Base-by-base conservation (phyloP, 2,797 vertebrate species). In the Microcaecilia unicolor region DNA sequence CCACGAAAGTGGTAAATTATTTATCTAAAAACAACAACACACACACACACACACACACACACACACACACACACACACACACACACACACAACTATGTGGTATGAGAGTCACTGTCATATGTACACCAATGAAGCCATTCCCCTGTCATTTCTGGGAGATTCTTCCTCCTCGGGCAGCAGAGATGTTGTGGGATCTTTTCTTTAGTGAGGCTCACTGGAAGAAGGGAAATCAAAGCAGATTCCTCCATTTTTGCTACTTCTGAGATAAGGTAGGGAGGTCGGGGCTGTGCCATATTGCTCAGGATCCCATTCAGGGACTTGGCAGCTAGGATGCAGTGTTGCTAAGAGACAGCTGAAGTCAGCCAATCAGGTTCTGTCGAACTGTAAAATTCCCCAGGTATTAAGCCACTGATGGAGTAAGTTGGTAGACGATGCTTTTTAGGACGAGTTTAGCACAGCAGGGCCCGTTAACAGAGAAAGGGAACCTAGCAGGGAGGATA, bases 341-440 rank as follows among this genome's bases (percentile, higher is more conserved):
- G 71, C 73, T 74, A 71, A 63, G 73, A 64, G 64, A 67, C 67
- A 37, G 55, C 51, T 51, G 64, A 55, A 64, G 49, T n/a, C 9
- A 30, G 19, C 30, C 15, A 23, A 26, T 47, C 26, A 10, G n/a
- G n/a, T n/a, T n/a, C n/a, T n/a, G n/a, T 48, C 31, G 27, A 28
- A 21, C 27, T 18, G 21, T 15, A 11, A 28, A 48, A 37, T 37
- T 48, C 31, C 18, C 22, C 44, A 48, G 37, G 45, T 48, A 48
- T 47, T 44, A n/a, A 21, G 10, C 10, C 10, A 18, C 25, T 35
- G 28, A 13, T 10, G 7, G 7, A 15, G 20, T 13, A 9, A n/a
- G 9, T 20, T 28, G 19, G 19, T 38, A 19, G 11, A 15, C 20
- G 20, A 25, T 40, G 25, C 9, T 10, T 12, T 18, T 18, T 6